Evolutionary conservation across 2,797 vertebrate genomes (phyloP).

Genomic region (Sphenopsis melanotis): DNA sequence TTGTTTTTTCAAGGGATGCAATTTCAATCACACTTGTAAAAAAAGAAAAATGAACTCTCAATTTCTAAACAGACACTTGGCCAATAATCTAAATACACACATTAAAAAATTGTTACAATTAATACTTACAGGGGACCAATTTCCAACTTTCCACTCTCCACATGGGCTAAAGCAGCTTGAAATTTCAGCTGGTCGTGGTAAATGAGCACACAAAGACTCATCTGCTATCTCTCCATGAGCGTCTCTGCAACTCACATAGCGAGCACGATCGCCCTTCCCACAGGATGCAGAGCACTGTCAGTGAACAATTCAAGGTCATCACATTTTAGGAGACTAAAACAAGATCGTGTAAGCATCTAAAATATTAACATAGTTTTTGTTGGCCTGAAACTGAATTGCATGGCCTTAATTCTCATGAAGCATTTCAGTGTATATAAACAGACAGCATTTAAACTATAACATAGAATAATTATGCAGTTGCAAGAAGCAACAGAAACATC

Average conservation of each 20-base stretch:
- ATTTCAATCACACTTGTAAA: neutral
- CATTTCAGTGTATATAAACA: neutral
- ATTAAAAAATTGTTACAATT: neutral
- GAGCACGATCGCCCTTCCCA: conserved; percentile 86
- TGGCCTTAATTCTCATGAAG: neutral
- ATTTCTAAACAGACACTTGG: neutral
- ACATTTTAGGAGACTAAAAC: neutral
- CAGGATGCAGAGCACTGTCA: conserved; percentile 91
- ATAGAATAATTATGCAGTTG: neutral
- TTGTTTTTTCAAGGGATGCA: neutral
- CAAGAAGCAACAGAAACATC: neutral
- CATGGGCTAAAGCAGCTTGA: conserved; percentile 88
- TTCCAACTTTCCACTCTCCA: conserved; percentile 90
- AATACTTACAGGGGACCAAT: conserved; percentile 92
- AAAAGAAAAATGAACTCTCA: neutral
- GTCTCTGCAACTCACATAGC: conserved; percentile 94
- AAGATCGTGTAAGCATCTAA: neutral
- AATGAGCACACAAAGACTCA: conserved; percentile 84
- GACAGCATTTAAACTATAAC: neutral
- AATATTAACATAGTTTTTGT: neutral
- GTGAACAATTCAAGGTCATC: neutral
- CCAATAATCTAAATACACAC: neutral
- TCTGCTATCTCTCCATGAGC: conserved; percentile 84
- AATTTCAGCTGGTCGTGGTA: conserved; percentile 85
- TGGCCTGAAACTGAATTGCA: neutral